Evolutionary conservation across 2,888 invertebrate genomes (phyloP), one percentile per base, ranked within the genome.

Genomic region (Mylabris sibirica): DNA sequence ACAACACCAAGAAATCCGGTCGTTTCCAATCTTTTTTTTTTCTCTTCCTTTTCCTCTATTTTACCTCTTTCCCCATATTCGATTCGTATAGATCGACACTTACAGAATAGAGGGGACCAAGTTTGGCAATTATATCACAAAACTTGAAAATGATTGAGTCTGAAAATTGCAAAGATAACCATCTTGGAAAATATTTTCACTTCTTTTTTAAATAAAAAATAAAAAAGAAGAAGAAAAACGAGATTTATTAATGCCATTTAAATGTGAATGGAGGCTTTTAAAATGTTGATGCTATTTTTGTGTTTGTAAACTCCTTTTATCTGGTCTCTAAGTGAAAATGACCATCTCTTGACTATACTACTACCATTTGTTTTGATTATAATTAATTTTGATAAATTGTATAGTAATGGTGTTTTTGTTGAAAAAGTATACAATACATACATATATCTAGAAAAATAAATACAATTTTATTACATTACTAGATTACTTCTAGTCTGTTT

Each of bases 1-100:
- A 71, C 68, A 57, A 49, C 70, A 68, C 64, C 67, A 67, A 72
- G 72, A 74, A 72, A 72, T 74, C 66, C 70, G 70, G 66, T 73
- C 72, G 66, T 67, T 72, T 65, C 62, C 65, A 59, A 4, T 24
- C 26, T 57, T 24, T 26, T 57, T 2, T 26, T 24, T 20, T 49
- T 20, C 22, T 11, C 6, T 1, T 17, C 20, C 4, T 53, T 53
- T 20, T 11, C 3, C 8, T 53, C 11, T 20, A 22, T 53, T 66
- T 70, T 66, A 60, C 57, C 20, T 44, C 1, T n/a, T 3, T n/a
- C 26, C 26, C 57, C 26, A 3, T 5, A 26, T 57, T 57, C 57
- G 57, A 26, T 57, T 57, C 26, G 12, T 24, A 57, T 12, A 57
- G 11, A 57, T 17, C 4, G 12, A 12, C n/a, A 44, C 6, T 4